Base-by-base conservation (phyloP, 2,888 invertebrate species). In the Alcis repandata region DNA sequence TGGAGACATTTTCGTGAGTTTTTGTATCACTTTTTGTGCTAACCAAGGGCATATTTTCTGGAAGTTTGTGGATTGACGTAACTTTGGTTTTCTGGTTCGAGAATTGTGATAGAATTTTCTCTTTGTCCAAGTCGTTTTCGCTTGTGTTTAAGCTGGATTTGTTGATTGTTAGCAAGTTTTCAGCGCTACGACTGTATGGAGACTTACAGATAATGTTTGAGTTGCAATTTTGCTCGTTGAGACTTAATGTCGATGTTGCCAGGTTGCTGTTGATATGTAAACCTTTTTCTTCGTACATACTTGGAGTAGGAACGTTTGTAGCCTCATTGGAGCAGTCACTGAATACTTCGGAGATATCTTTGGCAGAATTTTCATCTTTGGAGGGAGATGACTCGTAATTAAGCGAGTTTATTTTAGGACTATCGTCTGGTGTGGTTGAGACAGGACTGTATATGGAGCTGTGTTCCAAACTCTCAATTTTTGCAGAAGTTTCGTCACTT, bases 91-190 rank as follows among this genome's bases (percentile, higher is more conserved):
- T 92, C 38, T 92, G 86, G 15, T 68, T 82, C 0, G 78, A 64
- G 57, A 90, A 92, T 56, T 92, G 81, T 2, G 87, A 79, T 4
- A 93, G 70, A 57, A 92, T 89, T 70, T 86, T 72, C 0, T 89
- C 88, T 20, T 83, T 73, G 63, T 92, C 85, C 8, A 91, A 69
- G 9, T 84, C 82, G 67, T 83, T 84, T 1, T 78, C 71, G 66
- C 78, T 84, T 0, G 72, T 70, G 64, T 79, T 63, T 40, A 61
- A 58, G 38, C 63, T 72, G 7, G 51, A 41, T 32, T 73, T 70
- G 4, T 74, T 73, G 8, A 75, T 68, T 10, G 65, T 72, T 19
- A 82, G 83, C 74, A 92, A 84, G 70, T 92, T 89, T 73, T 92
- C 92, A 53, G 86, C 91, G 63, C 92, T 92, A 45, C 77, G 83